Evolutionary conservation across 2,113 vertebrate genomes (phyloP).

Genomic region (Catharus bicknelli): DNA sequence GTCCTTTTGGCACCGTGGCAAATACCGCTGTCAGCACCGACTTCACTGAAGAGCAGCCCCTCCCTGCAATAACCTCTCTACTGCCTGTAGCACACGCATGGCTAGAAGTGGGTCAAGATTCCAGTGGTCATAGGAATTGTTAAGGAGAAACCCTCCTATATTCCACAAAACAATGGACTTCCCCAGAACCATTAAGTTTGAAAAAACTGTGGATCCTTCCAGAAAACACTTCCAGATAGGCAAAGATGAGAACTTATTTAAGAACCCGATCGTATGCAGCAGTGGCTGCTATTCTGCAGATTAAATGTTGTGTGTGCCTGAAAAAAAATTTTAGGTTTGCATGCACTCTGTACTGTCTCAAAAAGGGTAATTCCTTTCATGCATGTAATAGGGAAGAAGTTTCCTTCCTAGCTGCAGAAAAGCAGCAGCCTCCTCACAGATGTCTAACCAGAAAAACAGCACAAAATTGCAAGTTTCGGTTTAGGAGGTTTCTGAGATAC

Average conservation of each 20-base stretch:
- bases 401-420: not conserved
- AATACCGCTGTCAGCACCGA: slow-evolving; percentile 5
- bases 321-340: not conserved
- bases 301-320: not conserved
- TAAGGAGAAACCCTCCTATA: not conserved
- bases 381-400: not conserved
- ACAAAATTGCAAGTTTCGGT: not conserved
- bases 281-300: not conserved
- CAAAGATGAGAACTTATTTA: not conserved
- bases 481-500: not conserved
- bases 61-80: not conserved
- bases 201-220: not conserved
- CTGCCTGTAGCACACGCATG: not conserved
- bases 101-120: not conserved
- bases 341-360: not conserved
- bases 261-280: not conserved
- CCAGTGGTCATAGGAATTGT: not conserved
- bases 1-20: not conserved
- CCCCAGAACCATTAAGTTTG: not conserved
- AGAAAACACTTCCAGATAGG: not conserved
- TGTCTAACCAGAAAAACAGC: not conserved
- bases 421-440: not conserved
- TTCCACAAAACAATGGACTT: slow-evolving; percentile 1
- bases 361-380: not conserved
- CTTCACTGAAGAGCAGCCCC: not conserved